Evolutionary conservation across 2,888 invertebrate species (phyloP), one percentile per base, ranked within the genome.

Genomic region (Priapulus caudatus): DNA sequence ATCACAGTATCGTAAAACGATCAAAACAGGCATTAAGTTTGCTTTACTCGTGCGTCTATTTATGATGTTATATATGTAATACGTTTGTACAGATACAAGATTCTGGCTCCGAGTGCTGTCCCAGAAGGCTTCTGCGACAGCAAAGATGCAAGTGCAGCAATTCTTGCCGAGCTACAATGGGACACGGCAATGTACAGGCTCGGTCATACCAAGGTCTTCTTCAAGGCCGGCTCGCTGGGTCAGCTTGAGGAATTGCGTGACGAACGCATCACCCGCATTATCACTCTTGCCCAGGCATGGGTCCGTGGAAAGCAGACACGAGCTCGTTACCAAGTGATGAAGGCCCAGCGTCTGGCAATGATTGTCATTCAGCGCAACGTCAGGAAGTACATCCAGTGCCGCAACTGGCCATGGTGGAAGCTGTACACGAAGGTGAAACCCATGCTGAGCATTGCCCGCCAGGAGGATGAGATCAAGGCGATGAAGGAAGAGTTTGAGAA

Each of bases 331-430:
- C 10, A 10, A 10, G n/a, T 10, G 33, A 33, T 33, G 33, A 33
- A 33, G 33, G 33, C 33, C 10, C 33, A 33, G n/a, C 33, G 33
- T 33, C 33, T 93, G 73, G 91, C 93, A 67, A 81, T 97, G 75
- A 87, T 90, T 79, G 86, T 99, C 71, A 91, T 97, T 74, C 98
- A 99, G 79, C 86, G 98, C 75, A 98, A 98, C 81, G 84, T 98
- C 81, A 88, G 97, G 78, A 91, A 91, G 75, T 99, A 97, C 84
- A 82, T 98, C 79, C 84, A 90, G 74, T 83, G 98, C 72, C 89
- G 95, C 75, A 97, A 91, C 77, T 98, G 98, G 98, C 86, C 90
- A 72, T 98, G 98, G 98, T 99, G 92, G 91, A 93, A 93, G 78
- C 77, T 99, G 81, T 98, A 95, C 91, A 89, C 89, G 80, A 92